Base-by-base conservation (phyloP, 2,888 invertebrate species). In the Eristalinus aeneus region DNA sequence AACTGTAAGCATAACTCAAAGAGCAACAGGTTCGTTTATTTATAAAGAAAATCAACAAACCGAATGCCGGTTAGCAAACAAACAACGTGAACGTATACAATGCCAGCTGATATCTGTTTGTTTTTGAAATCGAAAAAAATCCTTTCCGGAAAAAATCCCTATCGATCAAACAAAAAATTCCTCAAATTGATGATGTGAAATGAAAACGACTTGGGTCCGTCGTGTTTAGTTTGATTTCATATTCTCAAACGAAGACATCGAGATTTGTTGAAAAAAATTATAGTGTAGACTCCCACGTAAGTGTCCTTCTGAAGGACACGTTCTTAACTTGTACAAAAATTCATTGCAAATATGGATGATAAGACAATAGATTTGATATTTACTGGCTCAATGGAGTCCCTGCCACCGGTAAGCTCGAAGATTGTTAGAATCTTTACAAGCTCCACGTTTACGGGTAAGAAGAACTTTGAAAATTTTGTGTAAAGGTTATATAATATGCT, bases 401-500 rank as follows among this genome's bases (percentile, higher is more conserved):
- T 99, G 89, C 99, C 99, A 0, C 97, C 98, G 0, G 98, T 99
- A 88, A 98, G 98, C 93, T 99, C 99, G 56, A 99, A 98, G 94
- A 98, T 99, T 90, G 99, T 99, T 31, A 94, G 99, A 89, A 99
- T 99, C 90, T 99, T 99, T 92, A 99, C 98, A 84, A 98, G 98
- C 91, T 99, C 99, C 0, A 99, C 99, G 0, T 99, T 99, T 90
- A 99, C 99, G 90, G 99, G 98, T 98, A 93, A 76, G 46, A 58
- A 36, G 31, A 4, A 1, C 16, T 53, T 23, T 46, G n/a, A 31
- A 27, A 46, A 23, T 63, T 11, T 53, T 54, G 46, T 23, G 22
- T 23, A 56, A 56, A 6, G 39, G 22, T 73, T 74, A 87, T 68
- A 69, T 67, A 68, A 84, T 27, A 58, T 39, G 31, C 11, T 72